Conservation (phyloP, 30 jellyfish, hydroid and myxozoan species). For the Nemopilema nomurai region DNA sequence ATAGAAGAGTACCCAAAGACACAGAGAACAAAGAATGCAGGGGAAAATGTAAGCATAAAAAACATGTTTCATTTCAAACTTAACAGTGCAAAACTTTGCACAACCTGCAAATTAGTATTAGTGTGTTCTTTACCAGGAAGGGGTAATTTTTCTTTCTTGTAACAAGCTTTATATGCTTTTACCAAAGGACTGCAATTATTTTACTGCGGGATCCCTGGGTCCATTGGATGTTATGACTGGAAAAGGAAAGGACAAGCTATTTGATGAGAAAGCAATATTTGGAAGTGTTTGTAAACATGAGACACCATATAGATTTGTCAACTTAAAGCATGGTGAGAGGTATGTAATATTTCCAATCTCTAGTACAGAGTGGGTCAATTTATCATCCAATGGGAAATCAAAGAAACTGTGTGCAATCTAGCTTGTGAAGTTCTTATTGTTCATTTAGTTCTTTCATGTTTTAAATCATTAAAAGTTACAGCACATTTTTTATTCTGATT, state of each 20-base stretch:
- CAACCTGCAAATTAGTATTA: not conserved
- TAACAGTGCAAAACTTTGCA: slow-evolving; percentile 6
- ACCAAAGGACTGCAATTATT: slow-evolving; percentile 22
- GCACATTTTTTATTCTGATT: not conserved
- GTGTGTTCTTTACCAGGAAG: slow-evolving; percentile 1
- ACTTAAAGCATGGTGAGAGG: slow-evolving; percentile 59
- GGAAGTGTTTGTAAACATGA: slow-evolving; percentile 59
- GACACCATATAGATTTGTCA: slow-evolving; percentile 9
- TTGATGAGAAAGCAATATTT: slow-evolving; percentile 47
- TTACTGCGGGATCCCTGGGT: slow-evolving; percentile 28
- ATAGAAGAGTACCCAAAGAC: slow-evolving; percentile 22
- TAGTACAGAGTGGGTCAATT: no score
- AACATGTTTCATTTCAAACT: slow-evolving; percentile 2
- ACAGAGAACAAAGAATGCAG: slow-evolving; percentile 11
- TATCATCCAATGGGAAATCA: slow-evolving; percentile 5
- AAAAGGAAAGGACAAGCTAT: slow-evolving; percentile 33
- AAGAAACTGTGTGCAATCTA: not conserved
- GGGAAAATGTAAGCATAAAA: slow-evolving; percentile 14
- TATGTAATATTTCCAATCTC: not conserved
- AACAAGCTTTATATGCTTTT: not conserved
- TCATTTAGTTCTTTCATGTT: not conserved
- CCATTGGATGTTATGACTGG: slow-evolving; percentile 20
- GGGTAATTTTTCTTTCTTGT: slow-evolving; percentile 16
- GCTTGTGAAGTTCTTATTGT: not conserved
- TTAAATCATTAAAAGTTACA: not conserved